A percentile compares a stretch with the other conserved stretches of the same genome.
phyloP scores from a whole-genome alignment of 2,888 invertebrate species.

The Chironomus riparius region DNA sequence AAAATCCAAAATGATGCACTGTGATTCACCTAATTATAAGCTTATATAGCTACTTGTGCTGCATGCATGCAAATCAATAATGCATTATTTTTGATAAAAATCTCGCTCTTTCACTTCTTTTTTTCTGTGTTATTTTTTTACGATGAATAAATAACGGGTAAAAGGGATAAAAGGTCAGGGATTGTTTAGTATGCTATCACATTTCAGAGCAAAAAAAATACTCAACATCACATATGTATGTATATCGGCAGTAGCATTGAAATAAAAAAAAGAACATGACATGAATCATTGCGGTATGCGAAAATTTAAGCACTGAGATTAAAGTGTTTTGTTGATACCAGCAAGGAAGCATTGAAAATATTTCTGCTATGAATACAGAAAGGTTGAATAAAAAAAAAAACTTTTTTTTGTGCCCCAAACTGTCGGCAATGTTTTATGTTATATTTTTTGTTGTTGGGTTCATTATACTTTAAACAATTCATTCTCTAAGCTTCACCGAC shows the following conservation, averaged over 20 bases:
- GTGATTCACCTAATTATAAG: conserved; percentile 13
- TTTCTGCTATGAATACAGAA: neutral
- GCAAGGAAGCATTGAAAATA: neutral
- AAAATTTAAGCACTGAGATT: conserved; percentile 3
- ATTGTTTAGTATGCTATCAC: neutral
- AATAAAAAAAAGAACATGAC: neutral
- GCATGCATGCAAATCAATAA: neutral
- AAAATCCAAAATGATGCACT: conserved; percentile 24
- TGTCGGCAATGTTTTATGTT: neutral
- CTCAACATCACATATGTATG: neutral
- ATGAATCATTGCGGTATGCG: conserved; percentile 3
- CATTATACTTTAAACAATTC: conserved; percentile 25
- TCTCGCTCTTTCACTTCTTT: neutral
- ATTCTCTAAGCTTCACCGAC: neutral
- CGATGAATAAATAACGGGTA: neutral
- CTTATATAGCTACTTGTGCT: neutral
- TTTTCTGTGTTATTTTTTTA: no score
- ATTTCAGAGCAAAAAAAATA: no score
- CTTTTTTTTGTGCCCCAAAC: neutral
- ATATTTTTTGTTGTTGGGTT: neutral
- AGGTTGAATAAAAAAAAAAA: neutral
- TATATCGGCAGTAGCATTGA: neutral
- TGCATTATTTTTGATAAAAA: neutral
- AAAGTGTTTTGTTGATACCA: neutral
- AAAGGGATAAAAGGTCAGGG: neutral